Evolutionary conservation across 2,888 invertebrate genomes (phyloP), one percentile per base, ranked within the genome.

Genomic region (Cheilosia pagana): DNA sequence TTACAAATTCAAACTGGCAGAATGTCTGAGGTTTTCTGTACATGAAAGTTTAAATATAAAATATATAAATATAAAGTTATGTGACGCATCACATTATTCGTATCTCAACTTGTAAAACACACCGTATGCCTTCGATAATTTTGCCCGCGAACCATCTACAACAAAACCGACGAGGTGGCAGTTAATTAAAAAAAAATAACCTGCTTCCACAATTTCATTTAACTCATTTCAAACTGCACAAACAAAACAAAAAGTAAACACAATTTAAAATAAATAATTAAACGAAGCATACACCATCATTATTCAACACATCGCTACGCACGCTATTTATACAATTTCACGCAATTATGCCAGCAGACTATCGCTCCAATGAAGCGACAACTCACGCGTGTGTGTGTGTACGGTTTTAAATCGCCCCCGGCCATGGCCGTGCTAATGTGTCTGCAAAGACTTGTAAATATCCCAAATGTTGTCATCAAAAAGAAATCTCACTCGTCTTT

Each of bases 371-470:
- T 52, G 39, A 23, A 52, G 35, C 50, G 35, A n/a, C 4, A 23
- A 39, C 23, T 39, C 31, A 48, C 31, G 45, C 48, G 31, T 31
- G 62, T 31, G 28, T 28, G 45, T 5, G n/a, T 16, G 3, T 19
- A 7, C 16, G 8, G 8, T 45, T 45, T 25, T n/a, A 28, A 28
- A 28, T 31, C 19, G 45, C 62, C 45, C 12, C 14, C 19, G 45
- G 62, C 14, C 31, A 19, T 45, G 8, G 1, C 8, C 3, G 7
- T n/a, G 31, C 19, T 48, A 62, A 62, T 63, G 8, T 16, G 16
- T 53, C 41, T 31, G 14, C 19, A 48, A 65, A 65, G 50, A 71
- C 59, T 60, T 71, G 59, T 50, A 74, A 63, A 55, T 53, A 12
- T 43, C 5, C 52, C 53, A 10, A 25, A 35, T 2, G 23, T 57